Base-by-base conservation (phyloP, 2,797 vertebrate genomes). In the Pyrocephalus nanus region DNA sequence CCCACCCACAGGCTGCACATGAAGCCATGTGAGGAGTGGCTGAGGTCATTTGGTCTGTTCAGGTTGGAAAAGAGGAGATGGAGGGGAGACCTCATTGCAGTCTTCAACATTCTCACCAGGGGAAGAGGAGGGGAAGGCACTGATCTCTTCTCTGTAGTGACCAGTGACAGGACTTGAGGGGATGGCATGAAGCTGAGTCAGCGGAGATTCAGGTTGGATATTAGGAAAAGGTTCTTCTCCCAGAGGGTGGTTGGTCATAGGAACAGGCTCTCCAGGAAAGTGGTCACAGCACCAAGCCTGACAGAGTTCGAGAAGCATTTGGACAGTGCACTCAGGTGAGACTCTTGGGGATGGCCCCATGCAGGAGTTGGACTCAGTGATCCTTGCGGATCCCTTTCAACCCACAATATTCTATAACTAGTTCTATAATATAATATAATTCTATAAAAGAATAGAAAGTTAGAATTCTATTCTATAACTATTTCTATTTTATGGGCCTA, bases 1-100 rank as follows among this genome's bases (percentile, higher is more conserved):
- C 15, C 34, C 57, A 57, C 8, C 6, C 57, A 58, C 8, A 58
- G 34, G 57, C 34, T 58, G 54, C 54, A 55, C 20, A 8, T 55
- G 26, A 61, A 54, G 3, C 8, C 0, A 0, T 2, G 0, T 48
- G 47, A 36, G 18, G 29, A 26, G 9, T 1, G 0, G 3, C 40
- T 42, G 76, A 47, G 30, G 7, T 22, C 21, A 6, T 10, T 54
- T 2, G 15, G 14, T 32, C 8, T 19, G 26, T 27, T 32, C 47
- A 67, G 21, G 6, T 12, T 22, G n/a, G 58, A 23, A 30, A 4
- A 45, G 32, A 27, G 34, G 5, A 45, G 26, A 29, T 19, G 20
- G 22, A 69, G 1, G 20, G 0, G 0, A 69, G 12, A 32, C 2
- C 3, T 25, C 55, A 43, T 0, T 15, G 19, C 32, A 55, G 18